Conservation (phyloP, 2,113 vertebrate genomes). For the Dolichallabes microphthalmus region DNA sequence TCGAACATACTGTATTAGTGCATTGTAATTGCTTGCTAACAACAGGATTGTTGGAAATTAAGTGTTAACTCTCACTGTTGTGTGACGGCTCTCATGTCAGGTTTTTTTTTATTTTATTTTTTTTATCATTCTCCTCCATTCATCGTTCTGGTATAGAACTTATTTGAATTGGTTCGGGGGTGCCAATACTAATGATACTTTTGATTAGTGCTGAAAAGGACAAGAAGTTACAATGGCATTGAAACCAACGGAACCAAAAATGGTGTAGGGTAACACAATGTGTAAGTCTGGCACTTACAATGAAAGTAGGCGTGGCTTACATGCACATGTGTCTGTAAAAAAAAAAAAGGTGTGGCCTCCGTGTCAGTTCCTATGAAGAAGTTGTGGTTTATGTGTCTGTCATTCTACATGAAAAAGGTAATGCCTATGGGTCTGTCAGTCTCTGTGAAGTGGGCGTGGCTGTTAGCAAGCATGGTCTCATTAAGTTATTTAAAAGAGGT, state of each 20-base stretch:
- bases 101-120: background rate
- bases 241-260: background rate
- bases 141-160: background rate
- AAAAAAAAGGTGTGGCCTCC: too few relatives aligned
- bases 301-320: too few relatives aligned
- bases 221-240: background rate
- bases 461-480: too few relatives aligned
- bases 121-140: background rate
- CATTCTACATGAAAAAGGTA: too few relatives aligned
- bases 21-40: conserved; percentile 64
- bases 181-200: conserved; percentile 7
- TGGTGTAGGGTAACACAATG: too few relatives aligned
- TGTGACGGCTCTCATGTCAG: background rate
- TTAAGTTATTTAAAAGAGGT: too few relatives aligned
- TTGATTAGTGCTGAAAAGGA: background rate
- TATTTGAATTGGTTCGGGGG: background rate
- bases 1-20: conserved; percentile 58
- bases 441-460: too few relatives aligned
- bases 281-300: too few relatives aligned
- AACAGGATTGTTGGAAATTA: conserved; percentile 58
- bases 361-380: too few relatives aligned
- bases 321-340: too few relatives aligned
- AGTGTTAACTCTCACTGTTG: background rate
- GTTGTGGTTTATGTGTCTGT: too few relatives aligned
- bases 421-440: too few relatives aligned